phyloP scores from a whole-genome alignment of 2,797 vertebrate genomes.

The Vireo griseus region DNA sequence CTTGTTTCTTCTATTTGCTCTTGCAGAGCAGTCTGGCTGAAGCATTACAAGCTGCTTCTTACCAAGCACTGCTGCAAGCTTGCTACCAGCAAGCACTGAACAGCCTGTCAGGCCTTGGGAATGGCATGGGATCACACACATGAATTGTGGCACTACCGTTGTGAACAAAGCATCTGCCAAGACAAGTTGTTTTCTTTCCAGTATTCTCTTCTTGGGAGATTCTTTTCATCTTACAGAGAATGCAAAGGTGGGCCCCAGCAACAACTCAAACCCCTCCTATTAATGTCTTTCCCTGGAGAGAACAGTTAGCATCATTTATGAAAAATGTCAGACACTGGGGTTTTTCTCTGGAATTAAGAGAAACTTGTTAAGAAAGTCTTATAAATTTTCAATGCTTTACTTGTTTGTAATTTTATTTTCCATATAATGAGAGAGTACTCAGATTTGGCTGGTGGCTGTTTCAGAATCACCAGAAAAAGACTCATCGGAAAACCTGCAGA shows the following conservation, averaged over 20 bases:
- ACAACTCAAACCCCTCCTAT: background rate
- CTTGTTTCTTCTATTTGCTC: background rate
- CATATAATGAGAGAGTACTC: background rate
- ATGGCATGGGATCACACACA: background rate
- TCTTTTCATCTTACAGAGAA: background rate
- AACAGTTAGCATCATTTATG: background rate
- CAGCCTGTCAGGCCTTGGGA: background rate
- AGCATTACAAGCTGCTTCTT: background rate
- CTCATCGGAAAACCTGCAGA: background rate
- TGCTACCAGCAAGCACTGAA: background rate
- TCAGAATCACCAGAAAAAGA: background rate
- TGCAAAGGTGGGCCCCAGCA: background rate
- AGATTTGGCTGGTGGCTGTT: constrained; percentile 22
- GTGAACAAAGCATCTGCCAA: background rate
- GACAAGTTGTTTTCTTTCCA: background rate
- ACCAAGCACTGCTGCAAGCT: background rate
- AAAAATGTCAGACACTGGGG: background rate
- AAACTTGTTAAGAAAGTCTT: background rate
- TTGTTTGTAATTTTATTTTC: constrained; percentile 29
- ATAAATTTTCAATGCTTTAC: background rate
- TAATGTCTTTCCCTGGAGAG: background rate
- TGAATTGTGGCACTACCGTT: background rate
- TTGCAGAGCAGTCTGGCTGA: background rate
- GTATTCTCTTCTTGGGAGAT: background rate
- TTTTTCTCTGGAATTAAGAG: background rate